Evolutionary conservation across 1,140 invertebrate genomes (phyloP).

Genomic region (Aphelinus certus): DNA sequence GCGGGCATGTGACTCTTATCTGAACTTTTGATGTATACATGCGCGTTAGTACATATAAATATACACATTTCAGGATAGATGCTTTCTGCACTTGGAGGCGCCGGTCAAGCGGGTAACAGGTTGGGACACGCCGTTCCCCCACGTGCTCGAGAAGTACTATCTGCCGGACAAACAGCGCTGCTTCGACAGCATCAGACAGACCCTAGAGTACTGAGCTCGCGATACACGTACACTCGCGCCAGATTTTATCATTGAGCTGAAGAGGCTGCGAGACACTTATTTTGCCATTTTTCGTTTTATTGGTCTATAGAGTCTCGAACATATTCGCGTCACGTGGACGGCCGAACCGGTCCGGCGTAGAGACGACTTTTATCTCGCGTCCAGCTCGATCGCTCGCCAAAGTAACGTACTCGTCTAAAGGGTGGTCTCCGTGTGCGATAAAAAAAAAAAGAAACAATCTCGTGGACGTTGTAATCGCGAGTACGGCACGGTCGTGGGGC

Average conservation of each 20-base stretch:
- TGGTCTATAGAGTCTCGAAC: slow-evolving; percentile 16
- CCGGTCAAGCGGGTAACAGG: slow-evolving; percentile 91
- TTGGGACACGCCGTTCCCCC: slow-evolving; percentile 98
- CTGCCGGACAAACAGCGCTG: slow-evolving; percentile 94
- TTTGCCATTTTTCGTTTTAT: neutral
- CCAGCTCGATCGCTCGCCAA: slow-evolving; percentile 22
- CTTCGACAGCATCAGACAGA: slow-evolving; percentile 80
- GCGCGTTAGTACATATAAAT: too few species aligned
- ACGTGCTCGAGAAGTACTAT: slow-evolving; percentile 96
- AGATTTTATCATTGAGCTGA: too few species aligned
- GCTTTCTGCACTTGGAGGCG: slow-evolving; percentile 94
- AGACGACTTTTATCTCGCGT: slow-evolving; percentile 35
- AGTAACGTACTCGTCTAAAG: slow-evolving; percentile 29
- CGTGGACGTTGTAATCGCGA: slow-evolving; percentile 2
- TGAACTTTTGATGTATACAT: too few species aligned
- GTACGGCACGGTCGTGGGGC: neutral
- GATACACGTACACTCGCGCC: too few species aligned
- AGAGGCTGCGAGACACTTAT: neutral
- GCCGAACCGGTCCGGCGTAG: slow-evolving; percentile 31
- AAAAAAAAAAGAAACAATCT: neutral
- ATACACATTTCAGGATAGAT: slow-evolving; percentile 77
- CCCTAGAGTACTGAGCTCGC: slow-evolving; percentile 75
- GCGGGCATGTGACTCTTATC: too few species aligned
- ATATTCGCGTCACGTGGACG: slow-evolving; percentile 38
- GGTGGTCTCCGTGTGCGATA: neutral